A percentile compares a stretch with the other conserved stretches of the same genome.
These are phyloP conservation scores for Empidonax traillii DNA, from an alignment of 2,113 vertebrate genomes.

Conservation along the genomic window DNA sequence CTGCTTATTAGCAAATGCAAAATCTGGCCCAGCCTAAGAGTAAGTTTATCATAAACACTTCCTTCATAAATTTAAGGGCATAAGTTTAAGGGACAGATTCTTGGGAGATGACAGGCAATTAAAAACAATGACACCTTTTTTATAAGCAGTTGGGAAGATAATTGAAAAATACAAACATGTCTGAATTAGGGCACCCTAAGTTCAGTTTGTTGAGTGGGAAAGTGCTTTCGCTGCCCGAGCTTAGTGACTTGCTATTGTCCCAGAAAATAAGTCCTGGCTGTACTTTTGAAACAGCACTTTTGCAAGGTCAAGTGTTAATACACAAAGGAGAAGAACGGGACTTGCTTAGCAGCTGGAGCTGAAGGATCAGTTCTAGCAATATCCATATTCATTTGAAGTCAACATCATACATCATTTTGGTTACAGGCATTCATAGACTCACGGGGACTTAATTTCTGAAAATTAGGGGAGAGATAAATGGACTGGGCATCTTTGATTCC, in stretches of 20 bases:
- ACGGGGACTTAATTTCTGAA: neutral
- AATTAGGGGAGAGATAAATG: neutral
- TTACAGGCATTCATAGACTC: neutral
- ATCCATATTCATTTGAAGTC: neutral
- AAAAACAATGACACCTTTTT: neutral
- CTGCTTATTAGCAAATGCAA: neutral
- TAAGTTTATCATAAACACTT: neutral
- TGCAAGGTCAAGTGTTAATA: neutral
- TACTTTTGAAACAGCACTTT: neutral
- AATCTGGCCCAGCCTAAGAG: neutral
- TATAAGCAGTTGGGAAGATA: neutral
- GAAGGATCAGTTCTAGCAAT: neutral
- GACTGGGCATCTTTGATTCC: neutral
- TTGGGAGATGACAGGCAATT: neutral
- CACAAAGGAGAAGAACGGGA: neutral
- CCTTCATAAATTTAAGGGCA: neutral
- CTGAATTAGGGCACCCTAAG: neutral
- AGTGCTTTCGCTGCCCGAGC: neutral
- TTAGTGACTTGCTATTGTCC: neutral
- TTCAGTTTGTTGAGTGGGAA: neutral
- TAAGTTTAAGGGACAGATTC: neutral
- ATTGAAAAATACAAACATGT: neutral
- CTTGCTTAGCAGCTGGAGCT: neutral
- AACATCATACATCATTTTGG: neutral
- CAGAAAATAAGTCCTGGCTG: neutral